phyloP scores from a whole-genome alignment of 2,113 vertebrate species.

The Lepisosteus oculatus region DNA sequence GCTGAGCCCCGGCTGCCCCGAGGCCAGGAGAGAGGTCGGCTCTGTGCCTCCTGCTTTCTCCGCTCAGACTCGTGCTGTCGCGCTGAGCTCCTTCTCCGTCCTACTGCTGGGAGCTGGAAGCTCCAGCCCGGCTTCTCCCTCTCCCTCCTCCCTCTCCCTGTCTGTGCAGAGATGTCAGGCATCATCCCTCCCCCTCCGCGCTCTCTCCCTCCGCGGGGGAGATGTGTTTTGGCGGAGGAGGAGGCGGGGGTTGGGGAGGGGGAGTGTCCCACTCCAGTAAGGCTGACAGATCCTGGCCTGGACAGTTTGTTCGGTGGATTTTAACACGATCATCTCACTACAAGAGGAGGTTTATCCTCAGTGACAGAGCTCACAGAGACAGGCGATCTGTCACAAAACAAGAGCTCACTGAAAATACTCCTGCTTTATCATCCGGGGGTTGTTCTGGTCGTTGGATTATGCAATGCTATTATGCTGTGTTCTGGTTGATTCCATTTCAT shows the following conservation, averaged over 20 bases:
- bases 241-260: background rate
- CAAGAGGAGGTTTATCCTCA: background rate
- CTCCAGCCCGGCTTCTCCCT: constrained; percentile 11
- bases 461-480: no score
- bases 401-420: background rate
- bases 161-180: no score
- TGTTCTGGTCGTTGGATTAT: no score
- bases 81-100: constrained; percentile 4
- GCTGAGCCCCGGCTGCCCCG: background rate
- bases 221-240: background rate
- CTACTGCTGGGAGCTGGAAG: constrained; percentile 28
- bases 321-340: background rate
- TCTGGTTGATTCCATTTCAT: no score
- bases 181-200: constrained; percentile 26
- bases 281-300: constrained; percentile 1
- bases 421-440: no score
- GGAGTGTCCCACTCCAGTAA: background rate
- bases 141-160: constrained; percentile 12
- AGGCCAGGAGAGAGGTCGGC: background rate
- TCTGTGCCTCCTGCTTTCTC: background rate
- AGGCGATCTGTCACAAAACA: background rate
- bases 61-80: background rate
- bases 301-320: background rate
- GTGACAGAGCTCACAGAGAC: background rate
- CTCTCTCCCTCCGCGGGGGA: background rate